A percentile compares a stretch with the other conserved stretches of the same genome.
phyloP scores from a whole-genome alignment of 2,113 vertebrate genomes.

The Phylloscopus trochilus region DNA sequence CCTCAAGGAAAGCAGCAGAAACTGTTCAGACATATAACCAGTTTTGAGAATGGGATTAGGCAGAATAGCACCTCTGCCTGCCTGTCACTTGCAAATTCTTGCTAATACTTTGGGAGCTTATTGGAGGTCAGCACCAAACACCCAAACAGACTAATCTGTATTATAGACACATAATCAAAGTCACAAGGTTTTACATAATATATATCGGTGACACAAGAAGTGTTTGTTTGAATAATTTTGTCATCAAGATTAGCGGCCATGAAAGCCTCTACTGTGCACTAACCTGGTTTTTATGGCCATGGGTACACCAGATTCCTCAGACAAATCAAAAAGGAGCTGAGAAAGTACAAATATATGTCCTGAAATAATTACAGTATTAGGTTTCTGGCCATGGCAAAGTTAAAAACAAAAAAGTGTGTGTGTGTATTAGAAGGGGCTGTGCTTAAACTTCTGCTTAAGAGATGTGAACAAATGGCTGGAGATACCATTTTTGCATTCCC shows the following conservation, averaged over 20 bases:
- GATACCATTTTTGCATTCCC: not conserved
- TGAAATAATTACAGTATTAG: not conserved
- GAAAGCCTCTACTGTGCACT: slow-evolving; percentile 67
- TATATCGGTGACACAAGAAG: slow-evolving; percentile 66
- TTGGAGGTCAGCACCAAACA: slow-evolving; percentile 71
- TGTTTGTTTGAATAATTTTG: slow-evolving; percentile 62
- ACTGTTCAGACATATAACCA: slow-evolving; percentile 27
- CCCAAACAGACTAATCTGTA: slow-evolving; percentile 71
- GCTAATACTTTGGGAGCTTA: slow-evolving; percentile 70
- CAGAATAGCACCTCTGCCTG: slow-evolving; percentile 64
- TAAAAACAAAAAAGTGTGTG: not conserved
- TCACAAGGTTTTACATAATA: slow-evolving; percentile 74
- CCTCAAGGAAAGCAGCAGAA: slow-evolving; percentile 17
- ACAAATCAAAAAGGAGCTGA: not conserved
- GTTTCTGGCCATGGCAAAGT: not conserved
- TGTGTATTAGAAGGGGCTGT: not conserved
- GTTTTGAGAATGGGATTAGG: slow-evolving; percentile 52
- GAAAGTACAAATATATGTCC: not conserved
- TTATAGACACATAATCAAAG: slow-evolving; percentile 70
- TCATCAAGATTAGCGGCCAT: slow-evolving; percentile 63
- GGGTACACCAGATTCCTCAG: not conserved
- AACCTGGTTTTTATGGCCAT: slow-evolving; percentile 20
- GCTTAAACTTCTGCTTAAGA: not conserved
- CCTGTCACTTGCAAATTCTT: slow-evolving; percentile 72
- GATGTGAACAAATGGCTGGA: not conserved